Evolutionary conservation across 2,888 invertebrate genomes (phyloP).

Genomic region (Corbicula japonica): DNA sequence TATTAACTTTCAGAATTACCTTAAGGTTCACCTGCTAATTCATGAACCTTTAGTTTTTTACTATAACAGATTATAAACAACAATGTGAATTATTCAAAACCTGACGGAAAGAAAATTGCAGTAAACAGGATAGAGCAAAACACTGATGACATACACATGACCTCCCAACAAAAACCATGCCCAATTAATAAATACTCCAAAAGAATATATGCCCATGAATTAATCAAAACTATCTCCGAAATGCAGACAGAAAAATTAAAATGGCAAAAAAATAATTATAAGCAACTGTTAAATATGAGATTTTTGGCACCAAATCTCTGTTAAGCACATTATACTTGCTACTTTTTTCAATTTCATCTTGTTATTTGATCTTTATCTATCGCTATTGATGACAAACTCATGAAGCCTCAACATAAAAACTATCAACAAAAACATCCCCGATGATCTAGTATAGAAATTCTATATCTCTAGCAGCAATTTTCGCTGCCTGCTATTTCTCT

Average conservation of each 20-base stretch:
- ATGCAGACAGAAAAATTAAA: slow-evolving; percentile 44
- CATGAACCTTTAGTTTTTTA: too few species aligned
- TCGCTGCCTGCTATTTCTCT: not conserved
- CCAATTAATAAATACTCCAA: slow-evolving; percentile 14
- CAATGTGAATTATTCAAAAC: too few species aligned
- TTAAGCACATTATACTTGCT: slow-evolving; percentile 54
- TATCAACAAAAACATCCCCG: slow-evolving; percentile 29
- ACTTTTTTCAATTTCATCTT: slow-evolving; percentile 63
- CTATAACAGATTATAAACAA: too few species aligned
- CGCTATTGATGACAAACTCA: slow-evolving; percentile 54
- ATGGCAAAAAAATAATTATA: slow-evolving; percentile 55
- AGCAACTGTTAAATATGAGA: slow-evolving; percentile 61
- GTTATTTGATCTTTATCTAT: slow-evolving; percentile 66
- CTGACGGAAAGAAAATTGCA: too few species aligned
- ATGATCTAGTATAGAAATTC: slow-evolving; percentile 37
- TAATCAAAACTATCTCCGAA: slow-evolving; percentile 32
- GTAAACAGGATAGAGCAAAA: too few species aligned
- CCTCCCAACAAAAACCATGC: not conserved
- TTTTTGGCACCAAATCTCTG: slow-evolving; percentile 56
- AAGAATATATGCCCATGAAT: slow-evolving; percentile 20
- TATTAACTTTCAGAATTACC: too few species aligned
- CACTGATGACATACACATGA: not conserved
- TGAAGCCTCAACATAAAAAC: slow-evolving; percentile 48
- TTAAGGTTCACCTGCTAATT: too few species aligned
- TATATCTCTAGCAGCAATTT: slow-evolving; percentile 18